These are phyloP conservation scores for Agelastica alni DNA, from an alignment of 2,888 invertebrate species.

Conservation along the genomic window DNA sequence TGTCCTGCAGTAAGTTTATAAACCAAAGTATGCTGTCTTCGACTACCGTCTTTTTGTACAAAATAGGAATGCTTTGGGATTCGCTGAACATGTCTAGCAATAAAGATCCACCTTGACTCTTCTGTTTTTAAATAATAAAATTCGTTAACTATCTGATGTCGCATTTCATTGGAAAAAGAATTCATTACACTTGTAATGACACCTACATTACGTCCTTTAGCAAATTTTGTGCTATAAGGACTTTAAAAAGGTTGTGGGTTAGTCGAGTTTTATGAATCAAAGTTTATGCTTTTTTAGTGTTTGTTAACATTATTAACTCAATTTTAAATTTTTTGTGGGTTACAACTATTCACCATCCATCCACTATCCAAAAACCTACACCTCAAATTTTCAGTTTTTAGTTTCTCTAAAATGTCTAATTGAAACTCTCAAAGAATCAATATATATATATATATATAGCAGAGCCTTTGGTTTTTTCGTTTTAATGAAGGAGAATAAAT, in stretches of 20 bases:
- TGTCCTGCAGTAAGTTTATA: background rate
- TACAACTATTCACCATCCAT: no score
- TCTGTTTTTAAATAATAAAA: constrained; percentile 5
- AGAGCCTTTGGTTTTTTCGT: no score
- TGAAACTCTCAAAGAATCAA: no score
- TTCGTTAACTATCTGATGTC: background rate
- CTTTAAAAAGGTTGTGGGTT: constrained; percentile 5
- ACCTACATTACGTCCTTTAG: background rate
- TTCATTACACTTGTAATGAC: constrained; percentile 13
- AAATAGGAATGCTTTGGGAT: constrained; percentile 4
- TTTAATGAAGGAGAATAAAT: no score
- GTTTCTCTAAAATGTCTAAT: no score
- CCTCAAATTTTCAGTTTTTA: no score
- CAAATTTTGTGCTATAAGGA: constrained; percentile 4
- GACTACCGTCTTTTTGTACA: constrained; percentile 1
- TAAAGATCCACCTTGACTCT: constrained; percentile 9
- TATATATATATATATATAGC: no score
- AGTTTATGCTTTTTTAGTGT: no score
- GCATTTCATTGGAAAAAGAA: constrained; percentile 1
- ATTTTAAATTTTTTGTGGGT: no score
- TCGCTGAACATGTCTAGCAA: constrained; percentile 9
- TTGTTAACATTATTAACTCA: no score
- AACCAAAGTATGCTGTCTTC: constrained; percentile 13
- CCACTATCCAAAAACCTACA: no score
- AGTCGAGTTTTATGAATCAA: no score